Evolutionary conservation across 2,888 invertebrate species (phyloP).

Genomic region (Drosophila diplacantha): DNA sequence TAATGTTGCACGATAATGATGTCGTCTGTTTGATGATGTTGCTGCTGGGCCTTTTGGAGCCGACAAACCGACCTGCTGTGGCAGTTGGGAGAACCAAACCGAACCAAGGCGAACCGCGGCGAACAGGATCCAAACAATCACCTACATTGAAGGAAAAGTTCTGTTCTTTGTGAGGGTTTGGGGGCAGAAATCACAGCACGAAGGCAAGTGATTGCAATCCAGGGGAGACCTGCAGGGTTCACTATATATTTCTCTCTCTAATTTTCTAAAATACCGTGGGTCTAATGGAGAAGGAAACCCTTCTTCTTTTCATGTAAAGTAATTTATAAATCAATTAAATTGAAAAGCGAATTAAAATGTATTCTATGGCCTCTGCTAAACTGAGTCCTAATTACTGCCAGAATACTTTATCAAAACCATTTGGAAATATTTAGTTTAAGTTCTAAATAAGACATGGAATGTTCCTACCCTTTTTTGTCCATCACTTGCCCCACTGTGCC

Average conservation of each 20-base stretch:
- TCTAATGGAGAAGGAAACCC: too few relatives aligned
- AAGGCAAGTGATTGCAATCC: conserved; percentile 72
- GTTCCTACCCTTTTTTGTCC: neutral
- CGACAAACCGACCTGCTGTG: conserved; percentile 22
- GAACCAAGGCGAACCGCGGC: conserved; percentile 48
- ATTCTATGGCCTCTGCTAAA: too few relatives aligned
- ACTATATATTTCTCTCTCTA: conserved; percentile 7
- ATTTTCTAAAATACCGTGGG: conserved; percentile 11
- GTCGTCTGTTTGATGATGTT: conserved; percentile 72
- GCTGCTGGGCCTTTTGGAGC: conserved; percentile 40
- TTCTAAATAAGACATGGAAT: neutral
- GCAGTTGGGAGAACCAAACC: conserved; percentile 27
- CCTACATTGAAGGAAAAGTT: conserved; percentile 60
- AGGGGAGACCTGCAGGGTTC: conserved; percentile 33
- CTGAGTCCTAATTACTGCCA: too few relatives aligned
- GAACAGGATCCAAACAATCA: conserved; percentile 51
- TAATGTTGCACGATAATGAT: conserved; percentile 74
- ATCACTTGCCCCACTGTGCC: conserved; percentile 15
- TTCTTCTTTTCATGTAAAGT: too few relatives aligned
- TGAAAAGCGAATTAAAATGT: too few relatives aligned
- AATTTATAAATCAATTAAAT: too few relatives aligned
- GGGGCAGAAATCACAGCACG: conserved; percentile 68
- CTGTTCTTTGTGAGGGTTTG: conserved; percentile 47
- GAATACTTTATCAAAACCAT: neutral
- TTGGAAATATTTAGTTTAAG: neutral